Evolutionary conservation across 2,888 invertebrate genomes (phyloP), one percentile per base, ranked within the genome.

Genomic region (Andrena hattorfiana): DNA sequence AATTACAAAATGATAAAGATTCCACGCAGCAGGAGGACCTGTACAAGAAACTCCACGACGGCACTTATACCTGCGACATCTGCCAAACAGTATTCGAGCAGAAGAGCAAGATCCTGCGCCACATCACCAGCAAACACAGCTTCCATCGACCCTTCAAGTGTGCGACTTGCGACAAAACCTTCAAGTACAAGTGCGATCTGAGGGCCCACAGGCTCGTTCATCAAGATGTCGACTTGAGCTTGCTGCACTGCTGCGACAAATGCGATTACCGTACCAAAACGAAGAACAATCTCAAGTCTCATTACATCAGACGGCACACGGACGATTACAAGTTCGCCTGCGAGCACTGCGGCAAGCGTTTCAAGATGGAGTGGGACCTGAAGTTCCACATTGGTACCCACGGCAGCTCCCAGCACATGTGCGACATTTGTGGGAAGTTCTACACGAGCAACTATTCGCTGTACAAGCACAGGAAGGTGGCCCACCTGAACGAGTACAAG

Each of bases 331-430:
- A 89, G 35, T 92, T 89, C 78, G 86, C 88, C 4, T 92, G 92
- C 68, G 91, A 90, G 28, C 88, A 89, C 28, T 92, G 92, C 23
- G 89, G 88, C 0, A 91, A 92, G 54, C 85, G 87, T 10, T 92
- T 92, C 70, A 92, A 92, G 67, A 89, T 92, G 86, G 90, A 91
- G 56, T 90, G 90, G 90, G 91, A 93, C 59, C 71, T 93, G 0
- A 93, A 92, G 72, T 91, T 91, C 63, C 92, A 93, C 66, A 54
- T 92, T n/a, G 88, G 89, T 0, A 91, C 89, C 0, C 92, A 93
- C 74, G 81, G 87, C 13, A 81, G 54, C 5, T 90, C 87, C 0
- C 88, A 88, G 51, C 90, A 89, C 54, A 92, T 93, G 91, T 93
- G 93, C 81, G 91, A 93, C 66, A 86, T 91, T 2, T 93, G 92